Evolutionary conservation across 2,797 vertebrate genomes (phyloP), one percentile per base, ranked within the genome.

Genomic region (Columba guinea): DNA sequence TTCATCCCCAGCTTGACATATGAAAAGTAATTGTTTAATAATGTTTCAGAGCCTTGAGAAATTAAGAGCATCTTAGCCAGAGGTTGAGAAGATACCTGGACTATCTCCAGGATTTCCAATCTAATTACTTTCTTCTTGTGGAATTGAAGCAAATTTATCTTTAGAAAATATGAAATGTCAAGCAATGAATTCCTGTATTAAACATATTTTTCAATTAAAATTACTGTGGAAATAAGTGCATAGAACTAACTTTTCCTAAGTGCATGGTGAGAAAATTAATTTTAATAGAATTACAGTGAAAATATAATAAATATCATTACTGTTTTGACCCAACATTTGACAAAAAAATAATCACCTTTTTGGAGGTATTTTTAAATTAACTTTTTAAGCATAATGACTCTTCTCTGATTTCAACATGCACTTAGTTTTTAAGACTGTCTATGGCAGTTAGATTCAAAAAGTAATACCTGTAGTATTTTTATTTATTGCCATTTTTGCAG

Each of bases 31-130:
- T 95, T 93, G 67, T 93, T 94, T 91, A 86, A 88, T 89, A 95
- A 89, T 52, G 44, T 80, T 89, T 69, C 59, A 86, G 85, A 90
- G 87, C 95, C 84, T 91, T 79, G 71, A 44, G 70, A 95, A 94
- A 90, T 95, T 92, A 95, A 87, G 75, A 87, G 76, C 76, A 93
- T 71, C 64, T 94, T 87, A 95, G 73, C 75, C 89, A 95, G 74
- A 83, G 78, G 94, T 91, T 84, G 96, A 96, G 96, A 94, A 97
- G 96, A 84, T 97, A 76, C 78, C 97, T 97, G 96, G 92, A 90
- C 70, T 82, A 10, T 65, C 87, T 96, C 94, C 96, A 97, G 96
- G 90, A 95, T 96, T 97, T 94, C 91, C 93, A 60, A 22, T 96
- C 96, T 96, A 96, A 96, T 90, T 97, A 89, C 91, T 91, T 96